Percentiles rank a stretch among this genome's conserved stretches.
phyloP scores from a whole-genome alignment of 2,888 invertebrate genomes.

The Slavum lentiscoides region DNA sequence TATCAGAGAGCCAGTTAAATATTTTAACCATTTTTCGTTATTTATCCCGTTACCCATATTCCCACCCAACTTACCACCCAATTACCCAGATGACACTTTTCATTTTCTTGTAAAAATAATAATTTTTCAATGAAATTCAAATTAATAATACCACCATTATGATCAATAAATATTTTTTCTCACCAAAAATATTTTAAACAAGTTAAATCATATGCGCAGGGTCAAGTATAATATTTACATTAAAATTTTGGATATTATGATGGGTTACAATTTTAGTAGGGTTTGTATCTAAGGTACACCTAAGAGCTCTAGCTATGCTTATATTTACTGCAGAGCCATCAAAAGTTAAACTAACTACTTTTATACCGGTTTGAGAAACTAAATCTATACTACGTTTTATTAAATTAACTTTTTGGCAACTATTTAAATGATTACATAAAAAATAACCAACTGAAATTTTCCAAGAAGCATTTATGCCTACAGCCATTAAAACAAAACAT shows the following conservation, averaged over 20 bases:
- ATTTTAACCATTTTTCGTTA: too few species aligned
- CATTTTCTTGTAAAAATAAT: not conserved
- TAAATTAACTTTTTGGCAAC: conserved; percentile 24
- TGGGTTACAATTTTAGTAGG: not conserved
- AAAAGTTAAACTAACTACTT: conserved; percentile 19
- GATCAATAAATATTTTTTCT: not conserved
- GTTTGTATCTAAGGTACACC: not conserved
- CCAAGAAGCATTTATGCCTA: conserved; percentile 22
- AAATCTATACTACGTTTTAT: conserved; percentile 5
- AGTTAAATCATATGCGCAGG: conserved; percentile 1
- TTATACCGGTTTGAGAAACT: not conserved
- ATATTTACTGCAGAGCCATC: conserved; percentile 15
- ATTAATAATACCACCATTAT: not conserved
- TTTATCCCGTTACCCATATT: too few species aligned
- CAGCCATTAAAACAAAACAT: conserved; percentile 24
- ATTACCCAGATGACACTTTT: too few species aligned
- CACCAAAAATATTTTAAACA: not conserved
- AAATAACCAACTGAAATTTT: conserved; percentile 34
- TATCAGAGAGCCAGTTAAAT: too few species aligned
- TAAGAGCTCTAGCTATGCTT: not conserved
- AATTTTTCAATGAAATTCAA: not conserved
- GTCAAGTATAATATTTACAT: conserved; percentile 5
- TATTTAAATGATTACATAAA: conserved; percentile 9
- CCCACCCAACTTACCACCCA: too few species aligned
- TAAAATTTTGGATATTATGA: not conserved